phyloP scores from a whole-genome alignment of 2,888 invertebrate genomes.

The Cryptophagus acutangulus region DNA sequence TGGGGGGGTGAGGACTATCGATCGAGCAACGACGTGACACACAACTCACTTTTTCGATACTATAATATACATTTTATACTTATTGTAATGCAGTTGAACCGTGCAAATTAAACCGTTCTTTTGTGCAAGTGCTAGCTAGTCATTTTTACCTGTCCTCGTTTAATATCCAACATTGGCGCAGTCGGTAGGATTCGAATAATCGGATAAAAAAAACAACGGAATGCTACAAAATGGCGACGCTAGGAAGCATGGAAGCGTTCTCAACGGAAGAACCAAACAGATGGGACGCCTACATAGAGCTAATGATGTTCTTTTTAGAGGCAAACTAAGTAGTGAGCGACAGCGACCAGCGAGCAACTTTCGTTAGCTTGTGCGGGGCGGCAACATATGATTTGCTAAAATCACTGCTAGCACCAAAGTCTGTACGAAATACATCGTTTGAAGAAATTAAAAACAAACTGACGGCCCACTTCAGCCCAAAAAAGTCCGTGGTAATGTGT shows the following conservation, averaged over 20 bases:
- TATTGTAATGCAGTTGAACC: too few species aligned
- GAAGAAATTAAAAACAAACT: conserved; percentile 8
- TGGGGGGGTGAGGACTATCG: too few species aligned
- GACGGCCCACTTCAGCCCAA: conserved; percentile 11
- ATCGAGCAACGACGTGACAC: too few species aligned
- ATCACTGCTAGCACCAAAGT: conserved; percentile 11
- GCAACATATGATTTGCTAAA: conserved; percentile 8
- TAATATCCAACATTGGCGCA: too few species aligned
- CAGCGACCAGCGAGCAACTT: conserved; percentile 1
- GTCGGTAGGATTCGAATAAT: too few species aligned
- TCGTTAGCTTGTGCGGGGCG: conserved; percentile 12
- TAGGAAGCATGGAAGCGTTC: conserved; percentile 6
- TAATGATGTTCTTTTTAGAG: conserved; percentile 9
- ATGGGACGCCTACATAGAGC: conserved; percentile 9
- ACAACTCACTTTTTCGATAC: too few species aligned
- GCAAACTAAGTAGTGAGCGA: conserved; percentile 10
- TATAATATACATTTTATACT: too few species aligned
- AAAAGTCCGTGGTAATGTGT: conserved; percentile 11
- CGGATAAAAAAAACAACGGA: too few species aligned
- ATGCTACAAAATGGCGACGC: too few species aligned
- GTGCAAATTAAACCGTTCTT: too few species aligned
- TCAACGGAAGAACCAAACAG: conserved; percentile 4
- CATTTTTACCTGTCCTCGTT: too few species aligned
- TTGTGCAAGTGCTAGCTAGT: too few species aligned
- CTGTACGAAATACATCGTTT: background rate